Base-by-base conservation (phyloP, 2,113 vertebrate genomes). In the Lampris megalopsis region DNA sequence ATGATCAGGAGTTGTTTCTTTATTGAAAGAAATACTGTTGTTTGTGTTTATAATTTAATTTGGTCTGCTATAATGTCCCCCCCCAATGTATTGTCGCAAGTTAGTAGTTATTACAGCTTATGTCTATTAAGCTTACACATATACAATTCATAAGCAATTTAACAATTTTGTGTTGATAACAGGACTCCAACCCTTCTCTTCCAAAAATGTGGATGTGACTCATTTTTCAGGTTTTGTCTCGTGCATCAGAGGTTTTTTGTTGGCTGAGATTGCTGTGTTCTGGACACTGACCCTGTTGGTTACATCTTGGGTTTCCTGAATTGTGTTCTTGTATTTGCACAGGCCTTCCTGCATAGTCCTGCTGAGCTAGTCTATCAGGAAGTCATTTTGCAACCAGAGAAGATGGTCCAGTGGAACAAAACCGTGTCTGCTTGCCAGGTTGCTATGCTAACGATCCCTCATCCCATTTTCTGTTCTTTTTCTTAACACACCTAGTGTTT, bases 351-450 rank as follows among this genome's bases (percentile, higher is more conserved):
- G 91, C 96, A 98, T 91, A 99, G 98, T 86, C 82, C 96, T 0
- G 96, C 98, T 1, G 97, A 99, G 91, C 91, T 93, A 0, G 95
- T 99, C 52, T 98, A 99, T 89, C 97, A 99, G 91, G 98, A 99
- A 73, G 96, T 97, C 72, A 99, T 99, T 80, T 89, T 99, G 36
- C 97, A 99, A 82, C 97, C 98, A 0, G 97, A 99, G 92, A 96
- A 96, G 91, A 97, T 98, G 96, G 96, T 95, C 71, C 93, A 97
- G 53, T 99, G 98, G 98, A 99, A 99, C 91, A 95, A 89, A 93
- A 98, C 97, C 0, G 92, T 99, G 77, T 94, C 96, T 0, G 94
- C 83, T 35, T 98, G 98, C 91, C 97, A 99, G 96, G 98, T 98
- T 42, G 81, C 6, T 0, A 11, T 41, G 10, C 3, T 3, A 2